Conservation (phyloP, 2,888 invertebrate genomes). For the Epiblema foenella region DNA sequence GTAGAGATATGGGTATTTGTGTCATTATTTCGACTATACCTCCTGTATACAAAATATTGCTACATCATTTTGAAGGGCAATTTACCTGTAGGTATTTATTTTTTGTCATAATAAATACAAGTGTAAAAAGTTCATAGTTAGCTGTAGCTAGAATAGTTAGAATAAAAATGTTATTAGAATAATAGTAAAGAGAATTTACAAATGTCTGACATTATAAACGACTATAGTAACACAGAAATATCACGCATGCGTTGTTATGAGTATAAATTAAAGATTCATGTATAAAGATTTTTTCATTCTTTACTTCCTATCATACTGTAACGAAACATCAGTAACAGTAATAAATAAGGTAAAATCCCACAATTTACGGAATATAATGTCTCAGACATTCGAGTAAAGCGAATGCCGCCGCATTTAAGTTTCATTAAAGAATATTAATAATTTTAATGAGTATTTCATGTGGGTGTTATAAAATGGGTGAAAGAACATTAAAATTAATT, state of each 20-base stretch:
- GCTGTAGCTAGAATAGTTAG: too few relatives aligned
- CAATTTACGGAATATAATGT: background rate
- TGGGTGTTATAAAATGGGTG: constrained; percentile 17
- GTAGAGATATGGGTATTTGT: background rate
- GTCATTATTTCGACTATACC: background rate
- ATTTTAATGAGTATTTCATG: background rate
- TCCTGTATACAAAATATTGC: too few relatives aligned
- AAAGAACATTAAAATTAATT: constrained; percentile 7
- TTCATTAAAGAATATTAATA: background rate
- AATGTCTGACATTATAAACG: too few relatives aligned
- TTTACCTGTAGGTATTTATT: too few relatives aligned
- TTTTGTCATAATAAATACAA: too few relatives aligned
- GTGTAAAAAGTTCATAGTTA: too few relatives aligned
- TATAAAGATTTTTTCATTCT: background rate
- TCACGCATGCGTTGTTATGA: background rate
- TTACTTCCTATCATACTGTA: background rate
- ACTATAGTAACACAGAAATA: background rate
- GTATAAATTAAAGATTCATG: background rate
- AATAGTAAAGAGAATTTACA: too few relatives aligned
- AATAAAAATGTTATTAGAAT: too few relatives aligned
- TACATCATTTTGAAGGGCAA: too few relatives aligned
- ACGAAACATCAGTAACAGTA: background rate
- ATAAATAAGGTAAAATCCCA: background rate
- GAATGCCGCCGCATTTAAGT: background rate
- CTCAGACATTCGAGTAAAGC: background rate